phyloP scores from a whole-genome alignment of 2,888 invertebrate genomes.

The Gymnocheta viridis region DNA sequence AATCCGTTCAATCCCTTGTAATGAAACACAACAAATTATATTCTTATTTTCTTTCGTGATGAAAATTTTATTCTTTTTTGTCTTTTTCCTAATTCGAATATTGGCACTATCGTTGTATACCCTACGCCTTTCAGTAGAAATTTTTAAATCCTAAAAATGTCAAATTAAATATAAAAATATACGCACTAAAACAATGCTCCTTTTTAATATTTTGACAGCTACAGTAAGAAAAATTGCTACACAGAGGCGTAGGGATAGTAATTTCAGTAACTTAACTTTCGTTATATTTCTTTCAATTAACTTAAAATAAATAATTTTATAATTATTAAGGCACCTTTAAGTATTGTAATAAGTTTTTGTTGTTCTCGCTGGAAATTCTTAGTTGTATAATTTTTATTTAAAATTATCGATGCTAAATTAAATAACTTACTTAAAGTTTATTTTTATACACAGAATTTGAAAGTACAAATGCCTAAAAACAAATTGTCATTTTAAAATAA shows the following conservation, averaged over 20 bases:
- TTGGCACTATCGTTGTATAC: constrained; percentile 29
- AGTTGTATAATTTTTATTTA: constrained; percentile 1
- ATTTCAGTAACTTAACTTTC: not conserved
- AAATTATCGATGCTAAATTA: constrained; percentile 16
- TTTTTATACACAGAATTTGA: constrained; percentile 54
- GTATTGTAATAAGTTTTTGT: constrained; percentile 45
- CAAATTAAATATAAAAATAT: no score
- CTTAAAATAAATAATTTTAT: constrained; percentile 23
- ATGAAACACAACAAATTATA: not conserved
- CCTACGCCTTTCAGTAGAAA: no score
- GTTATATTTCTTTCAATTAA: not conserved
- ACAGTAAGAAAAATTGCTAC: no score
- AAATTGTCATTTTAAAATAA: not conserved
- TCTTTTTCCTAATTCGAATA: constrained; percentile 10
- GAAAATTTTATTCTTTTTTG: constrained; percentile 8
- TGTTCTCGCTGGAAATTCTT: not conserved
- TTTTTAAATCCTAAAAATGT: no score
- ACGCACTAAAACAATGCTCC: no score
- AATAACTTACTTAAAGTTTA: constrained; percentile 64
- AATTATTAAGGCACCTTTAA: constrained; percentile 61
- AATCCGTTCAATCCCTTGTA: no score
- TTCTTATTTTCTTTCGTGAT: not conserved
- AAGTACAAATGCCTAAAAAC: constrained; percentile 44
- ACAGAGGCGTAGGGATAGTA: no score
- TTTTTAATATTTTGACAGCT: no score